phyloP scores from a whole-genome alignment of 1,140 invertebrate species.

The Caenorhabditis latens region DNA sequence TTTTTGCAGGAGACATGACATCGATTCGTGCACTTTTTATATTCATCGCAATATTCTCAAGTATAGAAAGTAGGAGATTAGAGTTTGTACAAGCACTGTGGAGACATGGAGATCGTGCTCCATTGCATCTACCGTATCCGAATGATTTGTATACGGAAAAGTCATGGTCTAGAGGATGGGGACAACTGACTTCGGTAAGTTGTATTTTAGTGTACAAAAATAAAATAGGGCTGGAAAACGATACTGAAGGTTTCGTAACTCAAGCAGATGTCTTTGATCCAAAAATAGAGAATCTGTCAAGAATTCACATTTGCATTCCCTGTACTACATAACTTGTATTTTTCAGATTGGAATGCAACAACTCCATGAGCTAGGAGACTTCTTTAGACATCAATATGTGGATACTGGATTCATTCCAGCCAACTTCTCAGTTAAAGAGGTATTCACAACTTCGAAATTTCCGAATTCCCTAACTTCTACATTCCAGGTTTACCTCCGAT shows the following conservation, averaged over 20 bases:
- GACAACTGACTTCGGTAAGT: constrained; percentile 50
- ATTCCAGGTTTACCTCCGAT: constrained; percentile 59
- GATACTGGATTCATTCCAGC: constrained; percentile 29
- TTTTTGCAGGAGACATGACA: constrained; percentile 23
- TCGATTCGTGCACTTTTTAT: neutral
- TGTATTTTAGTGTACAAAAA: no score
- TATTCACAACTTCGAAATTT: neutral
- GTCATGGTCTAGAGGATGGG: constrained; percentile 54
- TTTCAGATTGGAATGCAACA: constrained; percentile 70
- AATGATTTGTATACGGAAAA: constrained; percentile 49
- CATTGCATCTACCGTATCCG: constrained; percentile 51
- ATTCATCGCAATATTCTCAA: neutral
- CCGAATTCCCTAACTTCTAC: no score
- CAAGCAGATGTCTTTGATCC: no score
- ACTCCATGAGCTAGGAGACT: constrained; percentile 65
- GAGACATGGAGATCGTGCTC: constrained; percentile 30
- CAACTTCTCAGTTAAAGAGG: constrained; percentile 30
- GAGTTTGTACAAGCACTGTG: constrained; percentile 58
- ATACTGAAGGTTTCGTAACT: no score
- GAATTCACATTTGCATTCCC: neutral
- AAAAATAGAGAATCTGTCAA: no score
- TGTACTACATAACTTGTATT: neutral
- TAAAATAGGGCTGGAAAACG: no score
- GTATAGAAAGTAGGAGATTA: constrained; percentile 38
- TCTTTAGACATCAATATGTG: constrained; percentile 66